phyloP scores from a whole-genome alignment of 2,888 invertebrate genomes.

The Drosophila stalkeri region DNA sequence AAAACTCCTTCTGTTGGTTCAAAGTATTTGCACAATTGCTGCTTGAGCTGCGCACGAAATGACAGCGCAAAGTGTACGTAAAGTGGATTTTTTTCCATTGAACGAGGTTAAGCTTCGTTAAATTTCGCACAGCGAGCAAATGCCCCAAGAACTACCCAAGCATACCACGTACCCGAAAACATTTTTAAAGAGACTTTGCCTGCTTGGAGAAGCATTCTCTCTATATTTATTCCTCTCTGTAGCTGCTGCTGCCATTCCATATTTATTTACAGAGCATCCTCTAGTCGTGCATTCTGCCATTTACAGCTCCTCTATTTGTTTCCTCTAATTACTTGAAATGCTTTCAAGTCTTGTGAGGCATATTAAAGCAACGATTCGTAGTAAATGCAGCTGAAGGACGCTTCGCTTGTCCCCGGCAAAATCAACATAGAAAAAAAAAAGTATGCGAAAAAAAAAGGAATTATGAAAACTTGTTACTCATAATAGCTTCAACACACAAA shows the following conservation, averaged over 20 bases:
- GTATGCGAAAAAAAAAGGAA: slow-evolving; percentile 9
- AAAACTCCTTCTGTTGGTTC: slow-evolving; percentile 40
- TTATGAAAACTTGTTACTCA: slow-evolving; percentile 48
- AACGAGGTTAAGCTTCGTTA: slow-evolving; percentile 82
- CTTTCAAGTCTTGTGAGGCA: slow-evolving; percentile 75
- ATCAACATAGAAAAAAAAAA: slow-evolving; percentile 40
- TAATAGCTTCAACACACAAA: slow-evolving; percentile 39
- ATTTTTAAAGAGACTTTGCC: background rate
- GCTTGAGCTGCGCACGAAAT: slow-evolving; percentile 76
- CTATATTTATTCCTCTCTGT: background rate
- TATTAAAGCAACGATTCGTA: slow-evolving; percentile 69
- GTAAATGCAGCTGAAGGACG: slow-evolving; percentile 44
- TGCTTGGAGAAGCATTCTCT: background rate
- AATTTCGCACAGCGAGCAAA: slow-evolving; percentile 64
- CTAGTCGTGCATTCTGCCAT: background rate
- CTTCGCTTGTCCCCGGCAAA: slow-evolving; percentile 39
- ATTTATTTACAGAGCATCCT: slow-evolving; percentile 15
- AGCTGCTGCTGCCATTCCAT: background rate
- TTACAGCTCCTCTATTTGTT: slow-evolving; percentile 28
- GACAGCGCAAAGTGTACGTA: slow-evolving; percentile 80
- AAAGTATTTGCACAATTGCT: slow-evolving; percentile 82
- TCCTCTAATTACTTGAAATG: slow-evolving; percentile 71
- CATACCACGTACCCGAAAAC: background rate
- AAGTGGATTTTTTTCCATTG: slow-evolving; percentile 79
- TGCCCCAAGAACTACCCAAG: background rate